phyloP scores from a whole-genome alignment of 1,140 invertebrate genomes.

The Zaprionus tsacasi region DNA sequence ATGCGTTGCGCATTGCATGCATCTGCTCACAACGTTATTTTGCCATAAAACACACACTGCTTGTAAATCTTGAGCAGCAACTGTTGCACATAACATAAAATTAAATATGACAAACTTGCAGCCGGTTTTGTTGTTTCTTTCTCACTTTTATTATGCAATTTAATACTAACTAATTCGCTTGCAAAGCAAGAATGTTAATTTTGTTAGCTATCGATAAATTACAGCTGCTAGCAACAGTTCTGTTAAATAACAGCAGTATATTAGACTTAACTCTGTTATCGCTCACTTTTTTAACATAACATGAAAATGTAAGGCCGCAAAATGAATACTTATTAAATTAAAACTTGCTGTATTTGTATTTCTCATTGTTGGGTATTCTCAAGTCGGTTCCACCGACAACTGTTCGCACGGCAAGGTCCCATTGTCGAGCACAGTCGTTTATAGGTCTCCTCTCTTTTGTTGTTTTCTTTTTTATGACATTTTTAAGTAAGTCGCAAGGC shows the following conservation, averaged over 20 bases:
- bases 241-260: slow-evolving; percentile 1
- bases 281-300: neutral
- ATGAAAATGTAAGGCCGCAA: neutral
- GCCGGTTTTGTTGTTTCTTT: neutral
- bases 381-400: slow-evolving; percentile 2
- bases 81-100: slow-evolving; percentile 6
- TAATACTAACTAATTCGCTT: neutral
- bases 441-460: slow-evolving; percentile 42
- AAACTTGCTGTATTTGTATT: neutral
- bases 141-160: neutral
- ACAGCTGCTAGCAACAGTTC: neutral
- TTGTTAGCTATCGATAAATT: neutral
- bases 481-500: slow-evolving; percentile 77
- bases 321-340: neutral
- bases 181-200: too few species aligned
- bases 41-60: slow-evolving; percentile 3
- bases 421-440: slow-evolving; percentile 50
- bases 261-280: neutral
- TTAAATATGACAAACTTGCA: slow-evolving; percentile 4
- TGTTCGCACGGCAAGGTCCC: slow-evolving; percentile 3
- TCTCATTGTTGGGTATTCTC: neutral
- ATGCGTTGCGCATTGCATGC: neutral
- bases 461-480: slow-evolving; percentile 74
- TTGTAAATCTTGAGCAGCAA: slow-evolving; percentile 1
- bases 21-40: neutral